A percentile compares a stretch with the other conserved stretches of the same genome.
Evolutionary conservation across 1,140 invertebrate species (phyloP).

Genomic region (Panagrolaimus sp.): DNA sequence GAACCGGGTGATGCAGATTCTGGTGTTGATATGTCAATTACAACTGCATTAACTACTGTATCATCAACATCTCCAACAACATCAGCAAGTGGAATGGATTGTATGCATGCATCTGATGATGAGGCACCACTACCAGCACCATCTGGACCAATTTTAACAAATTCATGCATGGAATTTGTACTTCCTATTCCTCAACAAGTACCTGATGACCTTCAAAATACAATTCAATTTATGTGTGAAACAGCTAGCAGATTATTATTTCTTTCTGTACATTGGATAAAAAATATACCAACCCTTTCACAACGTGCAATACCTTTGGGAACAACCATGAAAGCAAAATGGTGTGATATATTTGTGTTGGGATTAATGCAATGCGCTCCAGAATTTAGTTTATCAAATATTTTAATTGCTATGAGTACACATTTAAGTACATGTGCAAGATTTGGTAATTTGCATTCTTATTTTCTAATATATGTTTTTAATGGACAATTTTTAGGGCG

Average conservation of each 20-base stretch:
- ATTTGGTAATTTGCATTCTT: constrained; percentile 58
- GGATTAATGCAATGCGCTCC: constrained; percentile 81
- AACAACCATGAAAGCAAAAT: constrained; percentile 74
- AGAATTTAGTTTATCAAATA: constrained; percentile 72
- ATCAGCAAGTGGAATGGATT: constrained; percentile 33
- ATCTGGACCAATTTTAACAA: constrained; percentile 54
- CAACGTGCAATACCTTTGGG: constrained; percentile 67
- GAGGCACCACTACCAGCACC: neutral
- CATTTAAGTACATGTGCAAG: constrained; percentile 63
- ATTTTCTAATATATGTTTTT: neutral
- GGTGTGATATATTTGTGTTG: constrained; percentile 85
- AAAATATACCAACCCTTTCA: constrained; percentile 75
- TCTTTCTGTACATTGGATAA: constrained; percentile 78
- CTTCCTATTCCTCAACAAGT: constrained; percentile 74
- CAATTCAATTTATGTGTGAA: constrained; percentile 81
- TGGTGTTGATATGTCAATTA: constrained; percentile 34
- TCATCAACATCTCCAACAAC: constrained; percentile 24
- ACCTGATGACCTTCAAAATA: constrained; percentile 69
- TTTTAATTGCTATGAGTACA: constrained; percentile 73
- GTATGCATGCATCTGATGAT: constrained; percentile 18
- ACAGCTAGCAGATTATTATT: constrained; percentile 80
- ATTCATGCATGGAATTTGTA: constrained; percentile 65
- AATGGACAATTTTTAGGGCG: constrained; percentile 30
- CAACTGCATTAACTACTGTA: constrained; percentile 21
- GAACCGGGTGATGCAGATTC: constrained; percentile 41